Evolutionary conservation across 2,888 invertebrate species (phyloP).

Genomic region (Conus canariensis): DNA sequence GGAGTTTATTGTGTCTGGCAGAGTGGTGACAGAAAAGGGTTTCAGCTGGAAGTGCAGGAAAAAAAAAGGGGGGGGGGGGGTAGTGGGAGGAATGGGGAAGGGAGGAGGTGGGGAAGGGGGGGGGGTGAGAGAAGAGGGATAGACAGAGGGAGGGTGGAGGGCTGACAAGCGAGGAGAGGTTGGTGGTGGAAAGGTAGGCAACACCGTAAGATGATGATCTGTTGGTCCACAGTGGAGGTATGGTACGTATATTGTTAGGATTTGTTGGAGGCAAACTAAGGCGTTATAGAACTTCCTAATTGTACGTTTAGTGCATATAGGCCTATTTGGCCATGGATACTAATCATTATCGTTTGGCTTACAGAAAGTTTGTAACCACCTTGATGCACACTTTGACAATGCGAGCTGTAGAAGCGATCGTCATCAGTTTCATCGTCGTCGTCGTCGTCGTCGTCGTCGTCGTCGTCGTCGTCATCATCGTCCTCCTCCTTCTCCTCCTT

Average conservation of each 20-base stretch:
- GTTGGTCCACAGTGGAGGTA: too few relatives aligned
- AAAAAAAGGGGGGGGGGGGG: not conserved
- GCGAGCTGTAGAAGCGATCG: too few relatives aligned
- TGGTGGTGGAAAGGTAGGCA: too few relatives aligned
- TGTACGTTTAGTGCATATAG: too few relatives aligned
- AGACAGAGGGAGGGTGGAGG: not conserved
- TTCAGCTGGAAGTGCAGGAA: not conserved
- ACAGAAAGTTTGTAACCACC: too few relatives aligned
- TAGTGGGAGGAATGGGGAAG: not conserved
- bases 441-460: constrained; percentile 19
- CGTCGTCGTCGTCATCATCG: not conserved
- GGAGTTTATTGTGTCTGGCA: constrained; percentile 6
- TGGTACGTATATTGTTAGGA: too few relatives aligned
- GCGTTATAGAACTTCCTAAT: too few relatives aligned
- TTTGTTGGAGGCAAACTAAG: too few relatives aligned
- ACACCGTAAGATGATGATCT: too few relatives aligned
- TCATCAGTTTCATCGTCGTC: not conserved
- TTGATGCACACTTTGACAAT: too few relatives aligned
- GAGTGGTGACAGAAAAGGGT: not conserved
- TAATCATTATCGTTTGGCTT: too few relatives aligned
- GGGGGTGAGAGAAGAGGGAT: not conserved
- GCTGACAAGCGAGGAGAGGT: not conserved
- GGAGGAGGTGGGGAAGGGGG: not conserved
- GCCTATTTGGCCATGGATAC: too few relatives aligned
- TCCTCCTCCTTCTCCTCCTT: not conserved